Base-by-base conservation (phyloP, 2,888 invertebrate species). In the Noctua comes region DNA sequence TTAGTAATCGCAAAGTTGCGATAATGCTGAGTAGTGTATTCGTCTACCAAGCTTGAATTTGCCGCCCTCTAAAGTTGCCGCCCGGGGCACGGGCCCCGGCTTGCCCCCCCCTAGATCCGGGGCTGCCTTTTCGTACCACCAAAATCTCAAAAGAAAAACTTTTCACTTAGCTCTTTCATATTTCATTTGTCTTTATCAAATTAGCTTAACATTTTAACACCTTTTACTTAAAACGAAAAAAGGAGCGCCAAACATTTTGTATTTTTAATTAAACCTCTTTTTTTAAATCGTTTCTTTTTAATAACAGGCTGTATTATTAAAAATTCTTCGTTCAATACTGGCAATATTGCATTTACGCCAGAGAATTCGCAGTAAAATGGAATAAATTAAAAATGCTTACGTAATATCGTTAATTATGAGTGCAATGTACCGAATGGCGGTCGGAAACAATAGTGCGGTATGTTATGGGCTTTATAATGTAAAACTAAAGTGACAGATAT, bases 361-460 rank as follows among this genome's bases (percentile, higher is more conserved):
- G 79, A 80, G 79, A 72, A 78, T 86, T 76, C 64, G 51, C 70
- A 46, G 68, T 64, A 65, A 86, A 88, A 86, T 81, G 79, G 79
- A 87, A 88, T 88, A 81, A 86, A 86, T 87, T 83, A 81, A 88
- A 88, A 84, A 86, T 81, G 77, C 75, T 83, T 73, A 76, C 83
- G 79, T 82, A 88, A 86, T 88, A 82, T 88, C 73, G 88, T 86
- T 88, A 77, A 88, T 77, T 81, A 88, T 79, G 79, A 75, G 83
- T 73, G 79, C 88, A 77, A 79, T 78, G 76, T 87, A 79, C 78
- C 79, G 86, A 82, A 79, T 76, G 72, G 62, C 64, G 65, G 76
- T 64, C 57, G 66, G 69, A 72, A 80, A 86, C 88, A 86, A 86
- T 87, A 77, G 68, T 68, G 76, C 68, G 84, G 76, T 75, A 54